phyloP scores from a whole-genome alignment of 1,140 invertebrate species.

The Microplitis demolitor region DNA sequence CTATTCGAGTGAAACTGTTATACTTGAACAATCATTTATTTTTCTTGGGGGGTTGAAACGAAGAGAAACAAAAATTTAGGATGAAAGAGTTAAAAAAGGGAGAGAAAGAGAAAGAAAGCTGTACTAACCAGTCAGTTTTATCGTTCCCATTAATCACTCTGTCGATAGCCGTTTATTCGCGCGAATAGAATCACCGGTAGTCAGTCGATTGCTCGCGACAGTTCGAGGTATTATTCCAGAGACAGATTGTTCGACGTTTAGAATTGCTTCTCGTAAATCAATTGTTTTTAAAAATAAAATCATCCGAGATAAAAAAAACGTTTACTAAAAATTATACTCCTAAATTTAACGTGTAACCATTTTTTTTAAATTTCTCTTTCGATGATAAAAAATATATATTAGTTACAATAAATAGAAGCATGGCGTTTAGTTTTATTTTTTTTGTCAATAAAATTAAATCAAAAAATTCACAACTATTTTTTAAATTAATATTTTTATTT shows the following conservation, averaged over 20 bases:
- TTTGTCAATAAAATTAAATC: too few relatives aligned
- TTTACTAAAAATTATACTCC: too few relatives aligned
- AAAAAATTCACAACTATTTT: too few relatives aligned
- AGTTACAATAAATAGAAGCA: too few relatives aligned
- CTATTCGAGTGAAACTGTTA: slow-evolving; percentile 7
- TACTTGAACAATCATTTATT: slow-evolving; percentile 22
- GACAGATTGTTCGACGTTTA: slow-evolving; percentile 27
- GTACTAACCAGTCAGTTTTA: slow-evolving; percentile 26
- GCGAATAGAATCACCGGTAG: slow-evolving; percentile 25
- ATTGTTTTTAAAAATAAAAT: slow-evolving; percentile 14
- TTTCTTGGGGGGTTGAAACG: not conserved
- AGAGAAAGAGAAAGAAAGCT: slow-evolving; percentile 15
- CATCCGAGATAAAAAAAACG: too few relatives aligned
- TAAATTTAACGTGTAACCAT: not conserved
- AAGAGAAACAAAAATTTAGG: not conserved
- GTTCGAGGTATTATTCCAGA: slow-evolving; percentile 21
- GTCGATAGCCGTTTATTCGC: slow-evolving; percentile 29
- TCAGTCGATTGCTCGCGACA: slow-evolving; percentile 26
- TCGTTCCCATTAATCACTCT: slow-evolving; percentile 31
- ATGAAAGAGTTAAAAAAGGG: too few relatives aligned
- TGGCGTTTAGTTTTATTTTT: too few relatives aligned
- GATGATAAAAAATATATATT: too few relatives aligned
- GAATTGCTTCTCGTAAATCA: slow-evolving; percentile 26
- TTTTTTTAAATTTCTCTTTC: not conserved
- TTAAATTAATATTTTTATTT: too few relatives aligned